Evolutionary conservation across 2,888 invertebrate genomes (phyloP).

Genomic region (Callosobruchus maculatus): DNA sequence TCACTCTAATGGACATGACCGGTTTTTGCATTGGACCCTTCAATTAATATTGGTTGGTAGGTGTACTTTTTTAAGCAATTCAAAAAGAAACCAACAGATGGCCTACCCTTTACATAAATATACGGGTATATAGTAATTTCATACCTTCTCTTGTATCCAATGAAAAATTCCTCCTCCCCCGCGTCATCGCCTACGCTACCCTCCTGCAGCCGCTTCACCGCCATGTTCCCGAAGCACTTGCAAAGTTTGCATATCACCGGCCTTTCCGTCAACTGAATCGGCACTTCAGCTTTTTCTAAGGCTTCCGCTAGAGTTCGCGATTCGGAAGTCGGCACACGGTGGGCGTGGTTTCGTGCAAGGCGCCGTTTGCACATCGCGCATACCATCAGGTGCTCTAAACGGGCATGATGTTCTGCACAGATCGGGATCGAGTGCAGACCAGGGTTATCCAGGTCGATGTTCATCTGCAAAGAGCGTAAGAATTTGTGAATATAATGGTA

Average conservation of each 20-base stretch:
- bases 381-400: constrained; percentile 68
- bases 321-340: constrained; percentile 60
- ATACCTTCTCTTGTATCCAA: constrained; percentile 63
- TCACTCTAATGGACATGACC: too few relatives aligned
- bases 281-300: constrained; percentile 62
- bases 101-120: too few relatives aligned
- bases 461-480: constrained; percentile 49
- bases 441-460: constrained; percentile 58
- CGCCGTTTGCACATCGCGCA: constrained; percentile 76
- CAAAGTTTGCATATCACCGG: constrained; percentile 80
- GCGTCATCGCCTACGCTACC: constrained; percentile 52
- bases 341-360: constrained; percentile 72
- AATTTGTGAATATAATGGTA: too few relatives aligned
- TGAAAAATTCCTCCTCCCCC: constrained; percentile 55
- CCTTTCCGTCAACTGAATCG: constrained; percentile 63
- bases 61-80: too few relatives aligned
- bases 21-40: too few relatives aligned
- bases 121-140: too few relatives aligned
- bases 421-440: constrained; percentile 68
- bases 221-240: constrained; percentile 69
- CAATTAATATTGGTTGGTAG: too few relatives aligned
- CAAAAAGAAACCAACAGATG: too few relatives aligned
- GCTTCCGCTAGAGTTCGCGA: constrained; percentile 50
- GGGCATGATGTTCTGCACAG: constrained; percentile 67
- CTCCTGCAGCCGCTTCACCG: constrained; percentile 53